A percentile compares a stretch with the other conserved stretches of the same genome.
Conservation (phyloP, 2,797 vertebrate genomes). For the Acanthurus tractus region DNA sequence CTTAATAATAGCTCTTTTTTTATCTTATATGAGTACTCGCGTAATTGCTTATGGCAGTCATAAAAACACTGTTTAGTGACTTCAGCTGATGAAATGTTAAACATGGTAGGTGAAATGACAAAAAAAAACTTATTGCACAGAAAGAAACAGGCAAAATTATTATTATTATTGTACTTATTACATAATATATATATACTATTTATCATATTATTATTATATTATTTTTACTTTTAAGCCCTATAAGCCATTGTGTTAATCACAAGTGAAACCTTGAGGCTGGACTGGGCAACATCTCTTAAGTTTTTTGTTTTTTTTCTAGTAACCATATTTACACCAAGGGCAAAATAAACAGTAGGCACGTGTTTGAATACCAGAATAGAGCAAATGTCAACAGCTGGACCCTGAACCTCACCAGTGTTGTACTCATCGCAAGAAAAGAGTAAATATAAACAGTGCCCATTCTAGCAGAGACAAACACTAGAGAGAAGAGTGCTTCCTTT, state of each 20-base stretch:
- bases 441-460: constrained; percentile 3
- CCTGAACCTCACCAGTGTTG: constrained; percentile 29
- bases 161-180: too few species aligned
- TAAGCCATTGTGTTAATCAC: constrained; percentile 14
- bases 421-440: constrained; percentile 12
- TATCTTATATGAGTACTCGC: too few species aligned
- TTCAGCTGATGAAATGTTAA: too few species aligned
- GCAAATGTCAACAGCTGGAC: constrained; percentile 57
- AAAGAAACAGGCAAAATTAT: too few species aligned
- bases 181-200: too few species aligned
- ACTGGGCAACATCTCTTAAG: too few species aligned
- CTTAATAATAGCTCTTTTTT: neutral
- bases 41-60: too few species aligned
- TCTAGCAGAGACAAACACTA: neutral
- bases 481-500: neutral
- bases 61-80: too few species aligned
- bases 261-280: neutral
- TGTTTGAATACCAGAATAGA: constrained; percentile 23
- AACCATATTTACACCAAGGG: constrained; percentile 18
- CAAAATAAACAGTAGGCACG: constrained; percentile 41
- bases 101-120: too few species aligned
- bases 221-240: too few species aligned
- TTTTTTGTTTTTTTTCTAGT: constrained; percentile 16
- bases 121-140: too few species aligned
- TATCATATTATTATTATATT: too few species aligned